Evolutionary conservation across 1,140 invertebrate genomes (phyloP), one percentile per base, ranked within the genome.

Genomic region (Drosophila pallidifrons): DNA sequence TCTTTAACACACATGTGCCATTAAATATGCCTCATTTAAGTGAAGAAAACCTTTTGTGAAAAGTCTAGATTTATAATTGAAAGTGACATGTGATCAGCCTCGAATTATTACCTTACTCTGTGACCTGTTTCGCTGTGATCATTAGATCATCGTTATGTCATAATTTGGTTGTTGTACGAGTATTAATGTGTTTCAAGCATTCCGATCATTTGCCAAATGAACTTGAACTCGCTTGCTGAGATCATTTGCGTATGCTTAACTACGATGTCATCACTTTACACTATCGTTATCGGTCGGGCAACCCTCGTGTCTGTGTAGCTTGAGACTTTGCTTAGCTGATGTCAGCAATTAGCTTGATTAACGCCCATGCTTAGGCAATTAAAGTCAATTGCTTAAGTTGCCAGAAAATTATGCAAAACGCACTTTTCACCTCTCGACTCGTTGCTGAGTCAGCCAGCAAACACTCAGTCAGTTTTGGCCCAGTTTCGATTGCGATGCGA

Each of bases 341-440:
- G 77, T 79, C 74, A 79, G 74, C 77, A 79, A 79, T 79, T 79
- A 79, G 68, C 73, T 79, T 79, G 58, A 79, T 79, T 77, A 79
- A 79, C 77, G 74, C 77, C 76, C 51, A 43, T 58, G 77, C 77
- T 79, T 73, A 73, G 64, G 63, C 77, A 79, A 79, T 79, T 79
- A 64, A 65, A 64, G 64, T 59, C 68, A 77, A 79, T 79, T 79
- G 74, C 74, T 73, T 47, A 59, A 73, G 57, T 57, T 35, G 41
- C 57, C 45, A 68, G n/a, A 54, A 68, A 79, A 79, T 79, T 77
- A 79, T 79, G 77, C 77, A 77, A 79, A 79, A 64, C 74, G 77
- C 74, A 73, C 61, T 72, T 71, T 71, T 75, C 72, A 75, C 59
- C 66, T 63, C 10, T 13, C 10, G 32, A 32, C 32, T 57, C 11